phyloP scores from a whole-genome alignment of 1,140 invertebrate species.

The Drosophila hydei region DNA sequence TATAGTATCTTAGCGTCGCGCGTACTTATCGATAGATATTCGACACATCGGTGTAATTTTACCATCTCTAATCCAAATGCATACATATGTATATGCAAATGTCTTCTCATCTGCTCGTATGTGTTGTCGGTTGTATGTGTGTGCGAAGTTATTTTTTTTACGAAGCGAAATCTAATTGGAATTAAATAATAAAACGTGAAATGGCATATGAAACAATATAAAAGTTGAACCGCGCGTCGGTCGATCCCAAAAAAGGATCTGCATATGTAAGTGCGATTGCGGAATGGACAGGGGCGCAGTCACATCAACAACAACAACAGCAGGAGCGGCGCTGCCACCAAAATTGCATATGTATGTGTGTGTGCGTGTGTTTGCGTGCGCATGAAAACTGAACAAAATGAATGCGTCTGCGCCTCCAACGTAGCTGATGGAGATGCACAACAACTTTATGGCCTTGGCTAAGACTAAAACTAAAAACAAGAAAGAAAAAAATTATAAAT shows the following conservation, averaged over 20 bases:
- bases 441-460: constrained; percentile 65
- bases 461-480: constrained; percentile 31
- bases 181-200: constrained; percentile 63
- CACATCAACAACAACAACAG: constrained; percentile 55
- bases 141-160: constrained; percentile 64
- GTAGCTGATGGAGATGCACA: constrained; percentile 27
- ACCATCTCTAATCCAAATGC: constrained; percentile 43
- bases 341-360: constrained; percentile 43
- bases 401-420: constrained; percentile 63
- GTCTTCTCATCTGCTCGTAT: constrained; percentile 48
- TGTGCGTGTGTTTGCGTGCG: constrained; percentile 38
- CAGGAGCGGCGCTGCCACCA: constrained; percentile 56
- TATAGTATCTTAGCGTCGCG: constrained; percentile 6
- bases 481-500: constrained; percentile 29
- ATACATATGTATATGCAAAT: constrained; percentile 63
- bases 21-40: constrained; percentile 31
- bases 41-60: constrained; percentile 29
- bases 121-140: constrained; percentile 51
- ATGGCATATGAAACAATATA: constrained; percentile 44
- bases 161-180: constrained; percentile 67
- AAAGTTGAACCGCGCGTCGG: constrained; percentile 39
- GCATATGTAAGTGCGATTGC: constrained; percentile 41
- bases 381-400: constrained; percentile 60
- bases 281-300: constrained; percentile 46
- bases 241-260: constrained; percentile 37